These are phyloP conservation scores for Ectropis crepuscularia DNA, from an alignment of 2,888 invertebrate genomes.

Conservation along the genomic window DNA sequence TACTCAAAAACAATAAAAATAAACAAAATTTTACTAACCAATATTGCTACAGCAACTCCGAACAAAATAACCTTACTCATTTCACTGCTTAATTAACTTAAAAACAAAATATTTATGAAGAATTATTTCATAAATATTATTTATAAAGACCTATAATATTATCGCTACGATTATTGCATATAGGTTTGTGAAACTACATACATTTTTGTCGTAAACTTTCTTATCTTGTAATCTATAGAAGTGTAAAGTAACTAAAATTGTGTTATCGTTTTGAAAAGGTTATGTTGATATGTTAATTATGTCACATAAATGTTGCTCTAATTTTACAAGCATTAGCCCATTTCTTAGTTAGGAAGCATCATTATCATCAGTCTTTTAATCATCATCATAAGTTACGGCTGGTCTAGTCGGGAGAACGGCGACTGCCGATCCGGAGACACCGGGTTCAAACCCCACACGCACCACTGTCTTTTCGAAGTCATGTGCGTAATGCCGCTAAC, in stretches of 20 bases:
- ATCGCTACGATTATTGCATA: constrained; percentile 17
- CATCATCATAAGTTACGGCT: too few species aligned
- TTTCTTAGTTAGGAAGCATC: too few species aligned
- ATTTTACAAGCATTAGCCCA: too few species aligned
- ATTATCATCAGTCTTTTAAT: too few species aligned
- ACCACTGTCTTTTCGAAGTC: too few species aligned
- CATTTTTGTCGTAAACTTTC: constrained; percentile 4
- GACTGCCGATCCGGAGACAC: too few species aligned
- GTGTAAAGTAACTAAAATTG: constrained; percentile 15
- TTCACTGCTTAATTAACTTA: constrained; percentile 31
- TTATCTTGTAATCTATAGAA: constrained; percentile 12
- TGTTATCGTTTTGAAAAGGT: constrained; percentile 30
- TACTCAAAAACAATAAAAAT: not conserved
- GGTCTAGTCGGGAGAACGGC: too few species aligned
- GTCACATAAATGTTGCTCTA: not conserved
- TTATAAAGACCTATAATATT: constrained; percentile 36
- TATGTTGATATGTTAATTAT: constrained; percentile 7
- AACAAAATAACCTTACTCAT: constrained; percentile 45
- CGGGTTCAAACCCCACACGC: too few species aligned
- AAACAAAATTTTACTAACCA: constrained; percentile 48
- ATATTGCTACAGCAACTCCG: constrained; percentile 43
- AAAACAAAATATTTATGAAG: constrained; percentile 36
- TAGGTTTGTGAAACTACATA: constrained; percentile 28
- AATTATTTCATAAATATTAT: constrained; percentile 16
- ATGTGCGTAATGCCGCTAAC: too few species aligned